Conservation (phyloP, 2,113 vertebrate species). For the Equus przewalskii region DNA sequence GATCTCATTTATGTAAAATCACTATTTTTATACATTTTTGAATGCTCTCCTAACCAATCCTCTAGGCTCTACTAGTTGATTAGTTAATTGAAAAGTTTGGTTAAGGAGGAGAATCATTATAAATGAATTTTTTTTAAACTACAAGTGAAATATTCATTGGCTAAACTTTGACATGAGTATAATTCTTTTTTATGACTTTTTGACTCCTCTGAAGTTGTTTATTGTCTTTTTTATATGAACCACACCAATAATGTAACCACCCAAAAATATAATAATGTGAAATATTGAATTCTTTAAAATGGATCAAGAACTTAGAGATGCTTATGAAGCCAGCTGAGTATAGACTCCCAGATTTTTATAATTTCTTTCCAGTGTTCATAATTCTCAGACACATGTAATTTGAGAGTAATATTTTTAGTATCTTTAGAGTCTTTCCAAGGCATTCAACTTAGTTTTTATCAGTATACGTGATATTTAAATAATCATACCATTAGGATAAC, state of each 20-base stretch:
- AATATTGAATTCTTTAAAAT: conserved; percentile 9
- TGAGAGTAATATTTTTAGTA: conserved; percentile 3
- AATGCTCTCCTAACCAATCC: not conserved
- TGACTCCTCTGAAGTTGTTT: not conserved
- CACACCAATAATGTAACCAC: not conserved
- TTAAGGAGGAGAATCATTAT: conserved; percentile 21
- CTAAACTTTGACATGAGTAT: not conserved
- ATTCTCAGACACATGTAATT: not conserved
- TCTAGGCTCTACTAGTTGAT: not conserved
- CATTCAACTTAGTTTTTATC: not conserved
- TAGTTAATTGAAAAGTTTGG: not conserved
- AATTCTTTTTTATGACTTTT: not conserved
- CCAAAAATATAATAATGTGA: not conserved
- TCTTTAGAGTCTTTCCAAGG: not conserved
- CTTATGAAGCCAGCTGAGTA: not conserved
- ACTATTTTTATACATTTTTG: not conserved
- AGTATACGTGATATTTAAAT: not conserved
- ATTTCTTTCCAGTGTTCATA: conserved; percentile 41
- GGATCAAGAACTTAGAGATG: not conserved
- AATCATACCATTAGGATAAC: not conserved
- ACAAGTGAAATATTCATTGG: not conserved
- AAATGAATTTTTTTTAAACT: not conserved
- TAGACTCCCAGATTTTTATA: conserved; percentile 5
- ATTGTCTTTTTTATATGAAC: conserved; percentile 18
- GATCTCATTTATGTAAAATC: not conserved